Conservation (phyloP, 2,113 vertebrate genomes). For the Calonectris borealis region DNA sequence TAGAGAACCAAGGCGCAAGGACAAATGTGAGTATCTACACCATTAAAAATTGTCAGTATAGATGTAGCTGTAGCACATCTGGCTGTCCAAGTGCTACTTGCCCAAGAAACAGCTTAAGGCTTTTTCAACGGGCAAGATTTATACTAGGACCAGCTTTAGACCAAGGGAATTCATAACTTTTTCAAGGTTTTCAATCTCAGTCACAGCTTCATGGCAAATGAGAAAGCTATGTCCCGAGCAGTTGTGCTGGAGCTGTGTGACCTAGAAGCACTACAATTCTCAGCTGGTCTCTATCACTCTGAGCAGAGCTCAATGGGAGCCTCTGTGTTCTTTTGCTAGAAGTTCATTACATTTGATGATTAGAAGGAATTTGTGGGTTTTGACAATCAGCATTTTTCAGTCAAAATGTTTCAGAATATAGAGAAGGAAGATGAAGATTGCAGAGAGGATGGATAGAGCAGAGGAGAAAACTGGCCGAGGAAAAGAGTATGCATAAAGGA, state of each 20-base stretch:
- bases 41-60: not conserved
- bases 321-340: not conserved
- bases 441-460: not conserved
- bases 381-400: not conserved
- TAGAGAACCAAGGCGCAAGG: not conserved
- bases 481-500: not conserved
- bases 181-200: not conserved
- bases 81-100: not conserved
- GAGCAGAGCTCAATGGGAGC: not conserved
- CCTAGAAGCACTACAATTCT: not conserved
- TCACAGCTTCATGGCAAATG: not conserved
- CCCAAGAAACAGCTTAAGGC: not conserved
- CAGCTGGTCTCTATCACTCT: not conserved
- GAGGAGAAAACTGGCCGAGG: not conserved
- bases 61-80: not conserved
- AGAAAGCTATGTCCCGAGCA: not conserved
- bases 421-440: not conserved
- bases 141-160: not conserved
- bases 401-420: not conserved
- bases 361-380: not conserved
- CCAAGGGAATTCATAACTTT: not conserved
- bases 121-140: not conserved
- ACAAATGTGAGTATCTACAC: not conserved
- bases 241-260: not conserved
- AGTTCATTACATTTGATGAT: not conserved